Evolutionary conservation across 2,888 invertebrate species (phyloP).

Genomic region (Prosopocoilus inquinatus): DNA sequence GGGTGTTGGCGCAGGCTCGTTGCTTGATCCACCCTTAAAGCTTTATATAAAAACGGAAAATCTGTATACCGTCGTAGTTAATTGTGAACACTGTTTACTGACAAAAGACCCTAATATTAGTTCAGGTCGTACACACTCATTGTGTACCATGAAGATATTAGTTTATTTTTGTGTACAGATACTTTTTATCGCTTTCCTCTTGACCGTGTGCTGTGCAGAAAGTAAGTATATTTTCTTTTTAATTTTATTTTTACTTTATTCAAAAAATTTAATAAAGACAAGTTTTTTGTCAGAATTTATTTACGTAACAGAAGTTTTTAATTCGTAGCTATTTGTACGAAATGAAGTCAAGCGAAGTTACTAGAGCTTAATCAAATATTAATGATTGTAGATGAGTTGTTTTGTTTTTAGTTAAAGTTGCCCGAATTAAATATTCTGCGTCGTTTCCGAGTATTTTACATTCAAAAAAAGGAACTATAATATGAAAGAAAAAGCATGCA

Average conservation of each 20-base stretch:
- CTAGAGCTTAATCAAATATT: no score
- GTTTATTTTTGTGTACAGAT: constrained; percentile 5
- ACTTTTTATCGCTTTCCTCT: constrained; percentile 9
- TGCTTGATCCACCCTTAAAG: constrained; percentile 9
- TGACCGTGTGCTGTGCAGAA: constrained; percentile 9
- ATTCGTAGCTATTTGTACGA: no score
- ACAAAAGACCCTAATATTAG: neutral
- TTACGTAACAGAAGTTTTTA: no score
- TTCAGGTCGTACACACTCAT: neutral
- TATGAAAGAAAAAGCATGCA: no score
- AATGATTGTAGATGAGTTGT: no score
- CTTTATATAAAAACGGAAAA: constrained; percentile 15
- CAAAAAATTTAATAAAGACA: neutral
- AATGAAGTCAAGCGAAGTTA: no score
- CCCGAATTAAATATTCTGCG: no score
- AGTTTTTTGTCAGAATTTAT: neutral
- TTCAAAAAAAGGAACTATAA: no score
- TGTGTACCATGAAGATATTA: constrained; percentile 11
- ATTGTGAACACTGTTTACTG: constrained; percentile 17
- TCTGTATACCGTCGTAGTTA: constrained; percentile 13
- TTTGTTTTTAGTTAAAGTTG: no score
- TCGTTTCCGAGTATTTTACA: no score
- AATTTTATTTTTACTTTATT: neutral
- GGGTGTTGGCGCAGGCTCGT: constrained; percentile 11
- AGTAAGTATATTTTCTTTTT: constrained; percentile 12